phyloP scores from a whole-genome alignment of 2,888 invertebrate genomes.

The Lymantria monacha region DNA sequence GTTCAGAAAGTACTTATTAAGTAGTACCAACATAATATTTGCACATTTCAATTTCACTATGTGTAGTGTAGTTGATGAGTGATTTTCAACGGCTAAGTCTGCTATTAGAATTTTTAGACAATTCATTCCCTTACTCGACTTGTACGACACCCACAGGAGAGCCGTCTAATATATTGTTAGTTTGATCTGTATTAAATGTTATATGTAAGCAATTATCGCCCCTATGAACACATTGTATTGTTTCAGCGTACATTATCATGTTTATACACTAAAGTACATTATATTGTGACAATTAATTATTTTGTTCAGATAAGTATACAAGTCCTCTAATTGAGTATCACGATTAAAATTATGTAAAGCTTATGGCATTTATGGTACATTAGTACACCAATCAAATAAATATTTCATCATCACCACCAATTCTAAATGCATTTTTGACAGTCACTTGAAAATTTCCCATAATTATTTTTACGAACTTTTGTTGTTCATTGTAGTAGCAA shows the following conservation, averaged over 20 bases:
- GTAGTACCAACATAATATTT: no score
- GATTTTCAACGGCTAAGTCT: no score
- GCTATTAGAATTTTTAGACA: no score
- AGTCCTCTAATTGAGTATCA: slow-evolving; percentile 69
- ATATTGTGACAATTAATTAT: slow-evolving; percentile 60
- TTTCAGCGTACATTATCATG: slow-evolving; percentile 27
- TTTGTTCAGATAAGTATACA: slow-evolving; percentile 59
- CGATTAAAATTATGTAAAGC: slow-evolving; percentile 68
- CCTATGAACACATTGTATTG: slow-evolving; percentile 12
- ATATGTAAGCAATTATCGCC: not conserved
- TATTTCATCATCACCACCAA: slow-evolving; percentile 48
- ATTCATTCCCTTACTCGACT: no score
- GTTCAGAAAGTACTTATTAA: no score
- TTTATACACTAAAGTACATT: slow-evolving; percentile 50
- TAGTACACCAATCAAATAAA: slow-evolving; percentile 57
- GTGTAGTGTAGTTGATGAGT: no score
- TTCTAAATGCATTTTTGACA: slow-evolving; percentile 72
- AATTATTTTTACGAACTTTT: slow-evolving; percentile 24
- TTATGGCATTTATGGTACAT: slow-evolving; percentile 54
- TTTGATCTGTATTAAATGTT: no score
- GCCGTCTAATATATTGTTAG: no score
- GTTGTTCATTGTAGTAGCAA: slow-evolving; percentile 68
- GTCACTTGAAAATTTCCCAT: slow-evolving; percentile 45
- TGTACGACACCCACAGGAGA: no score
- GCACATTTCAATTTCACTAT: no score